These are phyloP conservation scores for Pharmacophagus antenor DNA, from an alignment of 2,888 invertebrate species.

Conservation along the genomic window DNA sequence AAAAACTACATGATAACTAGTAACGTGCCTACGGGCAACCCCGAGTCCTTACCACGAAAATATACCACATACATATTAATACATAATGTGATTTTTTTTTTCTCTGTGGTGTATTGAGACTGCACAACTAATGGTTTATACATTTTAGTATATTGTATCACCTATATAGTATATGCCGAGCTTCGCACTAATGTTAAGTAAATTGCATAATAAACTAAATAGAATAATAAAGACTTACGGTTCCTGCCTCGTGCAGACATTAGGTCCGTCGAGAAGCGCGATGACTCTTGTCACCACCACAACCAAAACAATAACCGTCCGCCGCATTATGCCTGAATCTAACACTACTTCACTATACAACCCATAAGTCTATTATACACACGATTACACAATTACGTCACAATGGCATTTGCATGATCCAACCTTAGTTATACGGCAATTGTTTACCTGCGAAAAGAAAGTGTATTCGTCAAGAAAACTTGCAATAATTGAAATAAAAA, in stretches of 20 bases:
- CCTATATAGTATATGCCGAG: too few relatives aligned
- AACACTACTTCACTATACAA: constrained; percentile 45
- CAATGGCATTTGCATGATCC: constrained; percentile 48
- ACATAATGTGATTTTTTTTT: too few relatives aligned
- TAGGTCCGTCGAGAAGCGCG: constrained; percentile 84
- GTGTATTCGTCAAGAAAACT: neutral
- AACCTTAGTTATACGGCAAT: constrained; percentile 35
- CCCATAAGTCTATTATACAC: constrained; percentile 66
- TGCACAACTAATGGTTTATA: too few relatives aligned
- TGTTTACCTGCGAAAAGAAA: constrained; percentile 31
- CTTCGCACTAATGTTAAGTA: neutral
- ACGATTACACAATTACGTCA: constrained; percentile 45
- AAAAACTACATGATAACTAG: too few relatives aligned
- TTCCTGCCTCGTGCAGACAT: constrained; percentile 89
- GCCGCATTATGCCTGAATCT: constrained; percentile 59
- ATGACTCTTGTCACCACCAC: constrained; percentile 46
- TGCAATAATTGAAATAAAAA: neutral
- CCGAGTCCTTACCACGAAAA: too few relatives aligned
- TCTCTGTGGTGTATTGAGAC: too few relatives aligned
- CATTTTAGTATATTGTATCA: too few relatives aligned
- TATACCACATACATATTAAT: too few relatives aligned
- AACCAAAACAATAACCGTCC: constrained; percentile 50
- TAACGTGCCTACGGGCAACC: too few relatives aligned
- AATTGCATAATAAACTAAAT: neutral
- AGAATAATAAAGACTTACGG: constrained; percentile 84